A percentile compares a stretch with the other conserved stretches of the same genome.
These are phyloP conservation scores for Cyrtorhinus lividipennis DNA, from an alignment of 1,140 invertebrate genomes.

Conservation along the genomic window DNA sequence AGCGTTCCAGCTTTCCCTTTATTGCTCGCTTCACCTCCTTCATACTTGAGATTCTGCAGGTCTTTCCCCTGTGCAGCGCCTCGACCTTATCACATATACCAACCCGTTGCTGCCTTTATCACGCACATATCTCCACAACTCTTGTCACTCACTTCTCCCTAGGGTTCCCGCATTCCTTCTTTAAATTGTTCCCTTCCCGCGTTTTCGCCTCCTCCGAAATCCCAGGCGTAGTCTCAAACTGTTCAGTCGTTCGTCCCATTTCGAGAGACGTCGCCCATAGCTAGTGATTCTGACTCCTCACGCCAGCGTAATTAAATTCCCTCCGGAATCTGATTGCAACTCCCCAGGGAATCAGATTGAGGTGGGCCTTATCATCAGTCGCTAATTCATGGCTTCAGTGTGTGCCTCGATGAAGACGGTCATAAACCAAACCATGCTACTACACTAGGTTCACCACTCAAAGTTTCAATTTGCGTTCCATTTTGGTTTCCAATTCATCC, in stretches of 20 bases:
- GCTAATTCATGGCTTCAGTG: too few species aligned
- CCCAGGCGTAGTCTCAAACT: too few species aligned
- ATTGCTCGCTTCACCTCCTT: not conserved
- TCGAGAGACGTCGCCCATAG: too few species aligned
- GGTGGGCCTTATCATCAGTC: too few species aligned
- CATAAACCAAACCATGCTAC: too few species aligned
- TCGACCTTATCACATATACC: not conserved
- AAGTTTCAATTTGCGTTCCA: too few species aligned
- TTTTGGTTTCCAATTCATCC: too few species aligned
- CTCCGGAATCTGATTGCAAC: not conserved
- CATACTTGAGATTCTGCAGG: slow-evolving; percentile 5
- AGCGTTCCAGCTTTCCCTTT: too few species aligned
- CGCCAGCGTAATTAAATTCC: not conserved
- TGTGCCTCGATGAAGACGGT: too few species aligned
- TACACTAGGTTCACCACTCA: too few species aligned
- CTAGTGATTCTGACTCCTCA: too few species aligned
- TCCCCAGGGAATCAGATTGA: too few species aligned
- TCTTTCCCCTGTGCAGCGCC: not conserved
- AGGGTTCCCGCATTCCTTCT: not conserved
- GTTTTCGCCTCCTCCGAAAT: not conserved
- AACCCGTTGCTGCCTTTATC: not conserved
- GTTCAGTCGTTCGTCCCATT: not conserved
- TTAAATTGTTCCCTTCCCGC: slow-evolving; percentile 1
- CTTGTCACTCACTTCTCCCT: slow-evolving; percentile 5
- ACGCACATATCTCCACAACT: slow-evolving; percentile 8